These are phyloP conservation scores for Quiscalus mexicanus DNA, from an alignment of 2,113 vertebrate species.

Conservation along the genomic window DNA sequence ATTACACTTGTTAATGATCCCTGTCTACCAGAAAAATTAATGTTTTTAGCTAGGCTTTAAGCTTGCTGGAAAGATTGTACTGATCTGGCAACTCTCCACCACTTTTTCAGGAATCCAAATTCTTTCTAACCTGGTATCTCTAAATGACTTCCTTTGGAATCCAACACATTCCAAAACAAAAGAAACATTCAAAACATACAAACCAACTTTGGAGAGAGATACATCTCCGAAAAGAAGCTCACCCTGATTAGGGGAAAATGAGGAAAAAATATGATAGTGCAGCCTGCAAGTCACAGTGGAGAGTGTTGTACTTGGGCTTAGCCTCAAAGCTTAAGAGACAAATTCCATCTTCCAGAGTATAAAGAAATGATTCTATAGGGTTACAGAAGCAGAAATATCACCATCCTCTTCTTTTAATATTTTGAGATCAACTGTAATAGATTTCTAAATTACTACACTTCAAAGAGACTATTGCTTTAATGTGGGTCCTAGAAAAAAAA, in stretches of 20 bases:
- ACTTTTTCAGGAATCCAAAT: not conserved
- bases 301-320: not conserved
- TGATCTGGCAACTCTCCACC: not conserved
- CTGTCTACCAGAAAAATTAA: not conserved
- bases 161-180: not conserved
- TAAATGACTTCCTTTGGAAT: not conserved
- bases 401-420: not conserved
- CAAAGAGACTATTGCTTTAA: not conserved
- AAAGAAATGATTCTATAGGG: not conserved
- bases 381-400: not conserved
- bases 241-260: not conserved
- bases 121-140: not conserved
- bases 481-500: not conserved
- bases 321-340: not conserved
- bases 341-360: not conserved
- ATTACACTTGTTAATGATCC: slow-evolving; percentile 17
- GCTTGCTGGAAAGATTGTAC: not conserved
- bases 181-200: not conserved
- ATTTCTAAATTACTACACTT: not conserved
- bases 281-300: not conserved
- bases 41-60: not conserved
- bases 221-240: not conserved
- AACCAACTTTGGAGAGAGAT: not conserved
- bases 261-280: not conserved
- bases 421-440: not conserved